These are phyloP conservation scores for Poicephalus meyeri DNA, from an alignment of 2,113 vertebrate genomes.

Conservation along the genomic window DNA sequence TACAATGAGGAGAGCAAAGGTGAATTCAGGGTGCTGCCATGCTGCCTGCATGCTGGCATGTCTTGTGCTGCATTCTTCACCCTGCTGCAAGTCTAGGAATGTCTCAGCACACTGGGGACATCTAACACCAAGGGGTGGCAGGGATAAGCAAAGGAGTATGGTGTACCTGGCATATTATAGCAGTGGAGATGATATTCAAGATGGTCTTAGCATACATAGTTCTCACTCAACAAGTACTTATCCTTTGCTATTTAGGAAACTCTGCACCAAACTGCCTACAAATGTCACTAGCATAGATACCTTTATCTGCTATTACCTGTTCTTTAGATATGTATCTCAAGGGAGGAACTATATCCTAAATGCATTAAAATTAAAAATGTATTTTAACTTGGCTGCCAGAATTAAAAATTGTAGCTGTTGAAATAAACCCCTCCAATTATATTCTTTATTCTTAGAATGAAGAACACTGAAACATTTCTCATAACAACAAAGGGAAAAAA, in stretches of 20 bases:
- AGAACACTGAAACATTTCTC: background rate
- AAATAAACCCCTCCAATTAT: background rate
- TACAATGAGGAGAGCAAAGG: background rate
- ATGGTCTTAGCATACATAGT: background rate
- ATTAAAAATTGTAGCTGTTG: background rate
- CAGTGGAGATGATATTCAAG: background rate
- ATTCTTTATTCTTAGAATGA: background rate
- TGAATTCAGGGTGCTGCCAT: background rate
- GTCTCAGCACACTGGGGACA: background rate
- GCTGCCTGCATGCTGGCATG: background rate
- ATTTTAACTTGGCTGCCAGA: background rate
- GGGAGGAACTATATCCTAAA: background rate
- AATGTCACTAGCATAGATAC: background rate
- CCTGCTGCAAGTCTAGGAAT: background rate
- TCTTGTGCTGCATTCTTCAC: accelerated
- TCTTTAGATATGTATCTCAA: background rate
- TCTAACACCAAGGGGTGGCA: background rate
- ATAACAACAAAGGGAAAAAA: background rate
- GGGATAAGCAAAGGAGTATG: background rate
- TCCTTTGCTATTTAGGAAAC: background rate
- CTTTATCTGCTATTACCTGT: background rate
- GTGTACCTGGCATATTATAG: background rate
- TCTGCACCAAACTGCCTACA: background rate
- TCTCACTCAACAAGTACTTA: conserved; percentile 30
- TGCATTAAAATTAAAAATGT: background rate